Percentiles rank a stretch among this genome's conserved stretches.
Evolutionary conservation across 2,888 invertebrate species (phyloP).

Genomic region (Omphaloscelis lunosa): DNA sequence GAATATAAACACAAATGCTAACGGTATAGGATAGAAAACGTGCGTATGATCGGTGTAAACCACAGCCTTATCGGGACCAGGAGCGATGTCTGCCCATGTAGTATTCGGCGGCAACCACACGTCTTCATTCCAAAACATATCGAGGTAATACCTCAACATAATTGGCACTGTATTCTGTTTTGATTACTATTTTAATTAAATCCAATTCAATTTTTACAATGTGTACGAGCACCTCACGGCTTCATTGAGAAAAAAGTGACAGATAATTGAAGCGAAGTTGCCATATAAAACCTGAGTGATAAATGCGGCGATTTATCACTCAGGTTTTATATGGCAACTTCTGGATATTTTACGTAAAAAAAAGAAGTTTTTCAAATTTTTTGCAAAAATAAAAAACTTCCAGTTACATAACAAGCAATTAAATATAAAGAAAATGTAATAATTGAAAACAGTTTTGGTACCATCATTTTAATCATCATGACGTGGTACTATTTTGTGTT

Average conservation of each 20-base stretch:
- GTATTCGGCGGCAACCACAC: constrained; percentile 98
- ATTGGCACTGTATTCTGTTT: constrained; percentile 65
- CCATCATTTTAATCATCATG: not conserved
- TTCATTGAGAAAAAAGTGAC: constrained; percentile 69
- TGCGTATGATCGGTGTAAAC: constrained; percentile 95
- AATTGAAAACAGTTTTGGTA: not conserved
- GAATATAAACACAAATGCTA: constrained; percentile 95
- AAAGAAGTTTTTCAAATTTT: not conserved
- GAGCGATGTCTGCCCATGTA: constrained; percentile 96
- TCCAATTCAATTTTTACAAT: constrained; percentile 53
- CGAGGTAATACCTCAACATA: constrained; percentile 86
- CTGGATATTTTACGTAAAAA: not conserved
- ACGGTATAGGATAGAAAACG: constrained; percentile 95
- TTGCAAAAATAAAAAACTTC: too few species aligned
- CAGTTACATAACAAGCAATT: too few species aligned
- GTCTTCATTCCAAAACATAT: constrained; percentile 94
- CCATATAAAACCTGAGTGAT: constrained; percentile 28
- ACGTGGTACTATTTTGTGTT: not conserved
- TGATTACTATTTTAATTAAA: constrained; percentile 55
- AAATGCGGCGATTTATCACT: too few species aligned
- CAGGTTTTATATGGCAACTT: too few species aligned
- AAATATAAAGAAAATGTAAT: not conserved
- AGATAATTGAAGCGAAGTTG: constrained; percentile 50
- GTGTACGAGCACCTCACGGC: constrained; percentile 63
- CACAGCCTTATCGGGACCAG: constrained; percentile 93